Conservation (phyloP, 2,797 vertebrate species). For the Chloroceryle inda region DNA sequence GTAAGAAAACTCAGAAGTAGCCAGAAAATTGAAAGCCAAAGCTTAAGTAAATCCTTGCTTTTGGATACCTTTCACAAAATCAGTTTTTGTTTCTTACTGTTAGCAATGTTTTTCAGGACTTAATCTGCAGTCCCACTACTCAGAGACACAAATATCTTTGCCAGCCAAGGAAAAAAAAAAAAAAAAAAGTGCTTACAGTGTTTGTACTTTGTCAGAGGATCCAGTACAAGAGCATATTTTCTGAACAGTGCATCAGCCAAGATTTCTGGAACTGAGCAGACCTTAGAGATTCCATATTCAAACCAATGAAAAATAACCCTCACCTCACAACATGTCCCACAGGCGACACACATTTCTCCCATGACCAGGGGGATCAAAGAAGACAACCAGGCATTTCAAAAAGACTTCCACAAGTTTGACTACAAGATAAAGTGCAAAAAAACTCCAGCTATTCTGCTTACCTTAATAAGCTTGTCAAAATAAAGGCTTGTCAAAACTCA, state of each 20-base stretch:
- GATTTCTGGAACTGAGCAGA: not conserved
- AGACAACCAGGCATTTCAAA: not conserved
- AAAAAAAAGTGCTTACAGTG: not conserved
- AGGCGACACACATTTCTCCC: rapidly evolving
- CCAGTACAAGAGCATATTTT: not conserved
- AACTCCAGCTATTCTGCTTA: not conserved
- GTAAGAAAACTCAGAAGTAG: not conserved
- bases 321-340: rapidly evolving
- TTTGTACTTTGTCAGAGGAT: not conserved
- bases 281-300: not conserved
- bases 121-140: not conserved
- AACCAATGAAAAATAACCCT: not conserved
- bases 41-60: not conserved
- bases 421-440: not conserved
- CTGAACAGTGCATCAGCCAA: not conserved
- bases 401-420: not conserved
- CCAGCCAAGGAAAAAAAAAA: not conserved
- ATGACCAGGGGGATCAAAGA: rapidly evolving
- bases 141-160: not conserved
- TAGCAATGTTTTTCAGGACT: not conserved
- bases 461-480: not conserved
- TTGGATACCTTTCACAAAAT: not conserved
- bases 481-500: not conserved
- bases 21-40: not conserved
- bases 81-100: not conserved